Evolutionary conservation across 1,140 invertebrate genomes (phyloP).

Genomic region (Aradophagus sp.): DNA sequence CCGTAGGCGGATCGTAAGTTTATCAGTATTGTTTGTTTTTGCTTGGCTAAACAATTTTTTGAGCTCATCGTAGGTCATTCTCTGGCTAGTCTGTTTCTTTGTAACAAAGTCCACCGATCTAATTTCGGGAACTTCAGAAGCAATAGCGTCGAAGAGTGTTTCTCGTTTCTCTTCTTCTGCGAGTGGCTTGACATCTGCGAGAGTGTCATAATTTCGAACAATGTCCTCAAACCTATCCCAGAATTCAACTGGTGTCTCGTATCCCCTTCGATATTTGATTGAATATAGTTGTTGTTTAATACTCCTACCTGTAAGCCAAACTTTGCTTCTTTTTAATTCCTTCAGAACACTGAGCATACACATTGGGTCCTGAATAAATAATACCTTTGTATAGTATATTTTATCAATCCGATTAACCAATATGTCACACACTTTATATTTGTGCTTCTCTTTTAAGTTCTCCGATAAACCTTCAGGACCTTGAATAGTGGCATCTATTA

Average conservation of each 20-base stretch:
- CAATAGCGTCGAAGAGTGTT: constrained; percentile 1
- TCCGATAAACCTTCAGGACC: too few relatives aligned
- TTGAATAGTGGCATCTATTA: too few relatives aligned
- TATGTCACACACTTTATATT: too few relatives aligned
- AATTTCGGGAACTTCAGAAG: neutral
- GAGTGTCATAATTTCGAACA: constrained; percentile 1
- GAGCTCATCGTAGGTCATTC: constrained; percentile 3
- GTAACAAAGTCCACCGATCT: constrained; percentile 1
- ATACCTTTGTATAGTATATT: constrained; percentile 14
- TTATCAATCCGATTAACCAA: neutral
- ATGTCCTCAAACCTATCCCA: constrained; percentile 2
- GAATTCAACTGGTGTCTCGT: constrained; percentile 1
- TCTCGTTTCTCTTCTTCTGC: constrained; percentile 6
- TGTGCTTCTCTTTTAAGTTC: too few relatives aligned
- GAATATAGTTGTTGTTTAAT: constrained; percentile 10
- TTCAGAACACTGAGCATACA: constrained; percentile 7
- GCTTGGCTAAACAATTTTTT: constrained; percentile 1
- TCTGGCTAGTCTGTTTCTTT: constrained; percentile 1
- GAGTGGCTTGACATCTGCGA: constrained; percentile 2
- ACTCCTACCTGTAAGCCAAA: constrained; percentile 7
- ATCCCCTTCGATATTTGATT: neutral
- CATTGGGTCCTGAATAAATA: constrained; percentile 10
- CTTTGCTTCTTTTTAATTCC: constrained; percentile 17
- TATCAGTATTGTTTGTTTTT: neutral
- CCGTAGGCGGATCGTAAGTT: too few relatives aligned